Conservation (phyloP, 1,140 invertebrate genomes). For the Phortica variegata region DNA sequence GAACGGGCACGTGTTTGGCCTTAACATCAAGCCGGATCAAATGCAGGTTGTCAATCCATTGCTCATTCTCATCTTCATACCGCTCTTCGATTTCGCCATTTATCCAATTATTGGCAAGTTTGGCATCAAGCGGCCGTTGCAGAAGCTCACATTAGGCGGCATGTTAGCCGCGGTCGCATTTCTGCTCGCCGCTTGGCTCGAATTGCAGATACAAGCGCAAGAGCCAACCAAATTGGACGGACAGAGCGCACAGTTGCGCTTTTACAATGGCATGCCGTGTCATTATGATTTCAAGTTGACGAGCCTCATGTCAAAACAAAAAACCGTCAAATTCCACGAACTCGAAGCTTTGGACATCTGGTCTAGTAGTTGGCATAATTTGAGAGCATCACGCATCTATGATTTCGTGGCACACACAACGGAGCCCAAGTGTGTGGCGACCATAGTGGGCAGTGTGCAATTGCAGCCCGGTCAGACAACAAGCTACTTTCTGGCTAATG, state of each 20-base stretch:
- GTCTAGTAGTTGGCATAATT: conserved; percentile 22
- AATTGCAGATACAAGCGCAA: conserved; percentile 75
- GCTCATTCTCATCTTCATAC: conserved; percentile 82
- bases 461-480: conserved; percentile 51
- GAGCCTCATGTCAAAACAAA: not conserved
- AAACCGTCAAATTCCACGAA: not conserved
- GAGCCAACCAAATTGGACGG: too few species aligned
- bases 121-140: conserved; percentile 63
- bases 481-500: conserved; percentile 52
- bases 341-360: conserved; percentile 32
- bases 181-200: conserved; percentile 78
- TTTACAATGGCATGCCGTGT: conserved; percentile 69
- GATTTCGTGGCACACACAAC: conserved; percentile 17
- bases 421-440: too few species aligned
- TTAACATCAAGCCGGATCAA: conserved; percentile 81
- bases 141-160: conserved; percentile 81
- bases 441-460: conserved; percentile 18
- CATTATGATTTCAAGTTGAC: conserved; percentile 38
- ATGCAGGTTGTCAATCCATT: conserved; percentile 87
- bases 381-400: conserved; percentile 11
- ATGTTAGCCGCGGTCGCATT: conserved; percentile 81
- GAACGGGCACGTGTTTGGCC: conserved; percentile 74
- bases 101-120: conserved; percentile 65
- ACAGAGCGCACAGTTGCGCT: conserved; percentile 65
- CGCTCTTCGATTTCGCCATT: conserved; percentile 75